Percentiles rank a stretch among this genome's conserved stretches.
Evolutionary conservation across 2,888 invertebrate species (phyloP).

Genomic region (Oxyteleia sp.): DNA sequence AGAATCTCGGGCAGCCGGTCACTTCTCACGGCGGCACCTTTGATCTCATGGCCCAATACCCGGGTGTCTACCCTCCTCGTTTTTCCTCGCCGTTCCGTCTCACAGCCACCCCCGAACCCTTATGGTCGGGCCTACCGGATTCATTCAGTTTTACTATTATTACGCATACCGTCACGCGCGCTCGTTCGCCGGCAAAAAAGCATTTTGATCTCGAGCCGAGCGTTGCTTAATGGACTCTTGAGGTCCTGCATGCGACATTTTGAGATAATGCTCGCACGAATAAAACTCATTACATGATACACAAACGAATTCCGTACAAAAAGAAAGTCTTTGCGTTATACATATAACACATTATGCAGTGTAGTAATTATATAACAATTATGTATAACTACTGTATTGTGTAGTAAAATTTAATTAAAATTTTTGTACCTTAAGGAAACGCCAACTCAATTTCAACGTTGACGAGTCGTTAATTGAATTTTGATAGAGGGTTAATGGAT

Average conservation of each 20-base stretch:
- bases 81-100: slow-evolving; percentile 64
- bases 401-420: no score
- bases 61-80: slow-evolving; percentile 79
- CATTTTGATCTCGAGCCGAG: slow-evolving; percentile 65
- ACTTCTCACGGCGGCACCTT: slow-evolving; percentile 86
- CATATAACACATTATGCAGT: no score
- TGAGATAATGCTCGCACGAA: slow-evolving; percentile 53
- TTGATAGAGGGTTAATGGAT: no score
- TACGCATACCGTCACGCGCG: slow-evolving; percentile 84
- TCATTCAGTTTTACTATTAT: slow-evolving; percentile 86
- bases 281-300: slow-evolving; percentile 60
- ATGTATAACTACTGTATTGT: no score
- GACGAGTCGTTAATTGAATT: no score
- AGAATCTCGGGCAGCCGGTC: slow-evolving; percentile 86
- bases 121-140: slow-evolving; percentile 73
- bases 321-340: no score
- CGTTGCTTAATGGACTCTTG: slow-evolving; percentile 68
- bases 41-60: slow-evolving; percentile 83
- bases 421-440: no score
- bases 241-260: slow-evolving; percentile 66
- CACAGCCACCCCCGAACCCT: slow-evolving; percentile 64
- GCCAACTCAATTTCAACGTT: no score
- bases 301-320: neutral
- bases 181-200: slow-evolving; percentile 77
- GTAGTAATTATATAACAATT: no score